phyloP scores from a whole-genome alignment of 2,888 invertebrate genomes.

The Tetragnatha montana region DNA sequence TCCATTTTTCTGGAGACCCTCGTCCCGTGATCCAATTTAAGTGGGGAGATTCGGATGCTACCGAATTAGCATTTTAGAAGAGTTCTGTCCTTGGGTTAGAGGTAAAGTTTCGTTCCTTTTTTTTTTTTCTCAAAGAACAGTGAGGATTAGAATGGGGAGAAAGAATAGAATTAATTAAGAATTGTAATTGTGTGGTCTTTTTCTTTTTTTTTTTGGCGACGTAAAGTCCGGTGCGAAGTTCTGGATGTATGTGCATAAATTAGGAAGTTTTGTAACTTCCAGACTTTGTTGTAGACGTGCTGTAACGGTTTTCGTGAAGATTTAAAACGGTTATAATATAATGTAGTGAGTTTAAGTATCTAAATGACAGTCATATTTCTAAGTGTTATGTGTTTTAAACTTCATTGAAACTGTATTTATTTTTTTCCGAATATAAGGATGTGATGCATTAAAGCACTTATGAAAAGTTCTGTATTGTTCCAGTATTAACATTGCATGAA shows the following conservation, averaged over 20 bases:
- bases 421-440: no score
- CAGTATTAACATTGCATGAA: no score
- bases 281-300: background rate
- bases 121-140: background rate
- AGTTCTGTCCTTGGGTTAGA: background rate
- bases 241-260: background rate
- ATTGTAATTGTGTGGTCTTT: background rate
- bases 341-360: no score
- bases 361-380: no score
- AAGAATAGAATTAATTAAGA: conserved; percentile 18
- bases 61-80: conserved; percentile 26
- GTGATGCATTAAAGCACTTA: no score
- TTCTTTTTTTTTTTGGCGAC: background rate
- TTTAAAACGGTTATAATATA: no score
- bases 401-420: no score
- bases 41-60: conserved; percentile 4
- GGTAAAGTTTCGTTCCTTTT: background rate
- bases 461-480: no score
- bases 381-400: no score
- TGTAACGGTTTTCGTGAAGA: no score
- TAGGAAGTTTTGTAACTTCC: background rate
- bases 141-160: background rate
- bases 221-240: background rate
- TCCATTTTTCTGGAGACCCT: background rate
- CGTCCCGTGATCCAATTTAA: conserved; percentile 28